Evolutionary conservation across 2,888 invertebrate species (phyloP), one percentile per base, ranked within the genome.

Genomic region (Callinectes sapidus): DNA sequence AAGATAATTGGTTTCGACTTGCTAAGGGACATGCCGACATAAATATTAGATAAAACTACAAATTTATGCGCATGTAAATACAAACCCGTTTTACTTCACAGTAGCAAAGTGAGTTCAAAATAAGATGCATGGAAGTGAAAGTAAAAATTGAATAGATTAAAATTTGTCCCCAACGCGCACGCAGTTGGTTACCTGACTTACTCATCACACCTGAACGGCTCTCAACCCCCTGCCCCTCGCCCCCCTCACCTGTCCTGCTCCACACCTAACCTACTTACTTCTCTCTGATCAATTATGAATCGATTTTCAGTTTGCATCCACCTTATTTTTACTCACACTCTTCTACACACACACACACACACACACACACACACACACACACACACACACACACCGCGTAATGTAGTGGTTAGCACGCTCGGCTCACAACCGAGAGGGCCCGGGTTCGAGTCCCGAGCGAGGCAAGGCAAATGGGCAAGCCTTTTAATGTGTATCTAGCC

Each of bases 311-410:
- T 35, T 81, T n/a, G 35, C 81, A 81, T 8, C 35, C 35, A 81
- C 35, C 10, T 35, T 35, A 2, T 8, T 35, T 14, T 32, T 32
- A 81, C 81, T 14, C 35, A 81, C 81, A 81, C 35, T 14, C 81
- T 13, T 32, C 16, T 32, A 81, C 81, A 81, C 81, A 35, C 81
- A 81, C 81, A 1, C 81, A 81, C 81, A 81, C 71, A 71, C 71
- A 71, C 66, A 71, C 66, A 66, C 66, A 66, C 66, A 66, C 66
- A 66, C 66, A 66, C 66, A 66, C 66, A 66, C 66, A 66, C 66
- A 66, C 66, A 71, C 66, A 71, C n/a, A n/a, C n/a, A n/a, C n/a
- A n/a, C n/a, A n/a, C n/a, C n/a, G n/a, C n/a, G n/a, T n/a, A n/a
- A n/a, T n/a, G n/a, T n/a, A n/a, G n/a, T n/a, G n/a, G n/a, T n/a